Evolutionary conservation across 2,888 invertebrate genomes (phyloP), one percentile per base, ranked within the genome.

Genomic region (Osmoderma eremita): DNA sequence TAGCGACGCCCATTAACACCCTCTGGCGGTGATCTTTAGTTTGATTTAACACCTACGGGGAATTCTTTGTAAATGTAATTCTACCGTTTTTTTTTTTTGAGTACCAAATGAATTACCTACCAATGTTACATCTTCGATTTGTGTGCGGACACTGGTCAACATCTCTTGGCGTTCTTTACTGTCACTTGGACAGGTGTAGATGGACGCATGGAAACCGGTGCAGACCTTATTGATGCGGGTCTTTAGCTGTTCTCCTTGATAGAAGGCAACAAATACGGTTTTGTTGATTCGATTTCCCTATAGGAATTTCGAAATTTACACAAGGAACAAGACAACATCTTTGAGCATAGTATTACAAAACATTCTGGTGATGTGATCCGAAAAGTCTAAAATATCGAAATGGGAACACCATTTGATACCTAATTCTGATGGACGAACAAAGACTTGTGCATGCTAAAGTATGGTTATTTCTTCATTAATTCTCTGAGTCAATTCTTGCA

Each of bases 191-290:
- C 95, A 96, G 0, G 95, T 94, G 83, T 97, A 96, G 69, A 95
- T 84, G 1, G 94, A 94, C 3, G 95, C 95, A 75, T 94, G 91
- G 84, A 95, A 96, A 1, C 95, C 95, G 74, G 93, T 90, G 84
- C 95, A 95, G 49, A 96, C 94, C 82, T 96, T 96, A 85, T 93
- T 94, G 69, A 95, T 93, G 71, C 94, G 89, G 1, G 88, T 88
- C 83, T 94, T 95, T 64, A 96, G 84, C 78, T 95, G 94, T 75
- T 95, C 95, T 51, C 96, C 96, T 91, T 95, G 92, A 86, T 91
- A 91, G 85, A 91, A 91, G 50, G 91, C 90, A 68, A 91, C 91
- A 85, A 97, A 96, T 53, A 95, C 96, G 3, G 91, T 91, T 83
- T 96, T 96, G 85, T 89, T 89, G 70, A 95, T 91, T 77, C 91